phyloP scores from a whole-genome alignment of 2,113 vertebrate species.

The Nansenia antarctica region DNA sequence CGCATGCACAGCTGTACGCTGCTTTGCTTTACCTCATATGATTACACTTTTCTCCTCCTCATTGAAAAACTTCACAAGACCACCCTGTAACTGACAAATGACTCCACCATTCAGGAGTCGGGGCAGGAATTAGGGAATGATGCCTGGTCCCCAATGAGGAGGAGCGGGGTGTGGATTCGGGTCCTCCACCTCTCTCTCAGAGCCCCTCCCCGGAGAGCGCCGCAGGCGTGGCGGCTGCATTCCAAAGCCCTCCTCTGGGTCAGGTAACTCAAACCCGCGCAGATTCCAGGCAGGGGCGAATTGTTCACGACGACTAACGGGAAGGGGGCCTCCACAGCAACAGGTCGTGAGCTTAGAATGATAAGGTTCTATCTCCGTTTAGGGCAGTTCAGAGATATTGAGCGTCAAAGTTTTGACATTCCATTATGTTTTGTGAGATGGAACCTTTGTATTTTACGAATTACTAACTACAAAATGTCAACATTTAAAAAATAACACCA shows the following conservation, averaged over 20 bases:
- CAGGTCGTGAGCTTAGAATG: background rate
- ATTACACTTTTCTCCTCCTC: slow-evolving; percentile 51
- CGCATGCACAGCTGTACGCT: slow-evolving; percentile 26
- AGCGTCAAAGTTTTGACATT: too few species aligned
- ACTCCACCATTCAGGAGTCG: slow-evolving; percentile 27
- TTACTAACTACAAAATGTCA: too few species aligned
- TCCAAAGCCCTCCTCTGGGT: slow-evolving; percentile 19
- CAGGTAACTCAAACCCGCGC: slow-evolving; percentile 25
- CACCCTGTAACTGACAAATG: slow-evolving; percentile 38
- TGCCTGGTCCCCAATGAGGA: slow-evolving; percentile 6
- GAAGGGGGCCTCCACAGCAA: background rate
- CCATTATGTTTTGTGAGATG: too few species aligned
- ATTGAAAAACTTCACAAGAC: slow-evolving; percentile 41
- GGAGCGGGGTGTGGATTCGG: slow-evolving; percentile 16
- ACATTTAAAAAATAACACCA: too few species aligned
- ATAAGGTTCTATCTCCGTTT: too few species aligned
- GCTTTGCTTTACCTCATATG: slow-evolving; percentile 39
- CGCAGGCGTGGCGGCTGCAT: slow-evolving; percentile 19
- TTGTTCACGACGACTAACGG: background rate
- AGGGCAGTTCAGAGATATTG: too few species aligned
- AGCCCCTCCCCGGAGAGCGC: slow-evolving; percentile 18
- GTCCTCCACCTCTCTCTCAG: too few species aligned
- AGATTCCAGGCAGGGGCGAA: background rate
- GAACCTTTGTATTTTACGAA: too few species aligned
- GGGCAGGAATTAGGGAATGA: background rate